A percentile compares a stretch with the other conserved stretches of the same genome.
These are phyloP conservation scores for Cnemophilus loriae DNA, from an alignment of 2,113 vertebrate genomes.

Conservation along the genomic window DNA sequence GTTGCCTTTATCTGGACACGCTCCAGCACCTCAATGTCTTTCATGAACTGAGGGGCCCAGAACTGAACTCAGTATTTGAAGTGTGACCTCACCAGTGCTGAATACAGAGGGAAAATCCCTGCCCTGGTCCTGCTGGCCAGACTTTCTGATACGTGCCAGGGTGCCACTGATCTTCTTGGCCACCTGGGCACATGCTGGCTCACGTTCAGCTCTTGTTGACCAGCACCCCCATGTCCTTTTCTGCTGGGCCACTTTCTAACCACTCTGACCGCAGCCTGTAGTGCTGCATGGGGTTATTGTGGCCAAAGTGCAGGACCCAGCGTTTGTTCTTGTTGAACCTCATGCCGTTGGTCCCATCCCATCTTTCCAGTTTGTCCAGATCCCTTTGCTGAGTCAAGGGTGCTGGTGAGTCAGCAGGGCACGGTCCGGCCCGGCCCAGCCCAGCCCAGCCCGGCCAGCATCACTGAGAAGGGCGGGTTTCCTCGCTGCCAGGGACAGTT, in stretches of 20 bases:
- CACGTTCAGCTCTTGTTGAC: not conserved
- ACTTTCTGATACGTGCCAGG: not conserved
- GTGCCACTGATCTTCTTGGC: not conserved
- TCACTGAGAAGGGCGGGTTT: not conserved
- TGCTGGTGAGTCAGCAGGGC: not conserved
- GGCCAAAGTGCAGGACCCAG: not conserved
- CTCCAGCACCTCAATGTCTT: not conserved
- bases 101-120: not conserved
- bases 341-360: not conserved
- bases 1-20: fast-evolving
- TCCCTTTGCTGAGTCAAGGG: not conserved
- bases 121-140: not conserved
- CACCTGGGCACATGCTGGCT: not conserved
- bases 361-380: not conserved
- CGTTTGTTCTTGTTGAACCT: not conserved
- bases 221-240: not conserved
- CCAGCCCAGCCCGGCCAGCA: not conserved
- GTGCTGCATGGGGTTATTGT: not conserved
- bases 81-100: too few relatives aligned
- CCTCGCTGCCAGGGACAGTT: not conserved
- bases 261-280: not conserved
- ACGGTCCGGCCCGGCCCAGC: not conserved
- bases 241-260: not conserved
- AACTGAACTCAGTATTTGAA: not conserved
- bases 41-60: not conserved